Evolutionary conservation across 2,797 vertebrate species (phyloP).

Genomic region (Lagodon rhomboides): DNA sequence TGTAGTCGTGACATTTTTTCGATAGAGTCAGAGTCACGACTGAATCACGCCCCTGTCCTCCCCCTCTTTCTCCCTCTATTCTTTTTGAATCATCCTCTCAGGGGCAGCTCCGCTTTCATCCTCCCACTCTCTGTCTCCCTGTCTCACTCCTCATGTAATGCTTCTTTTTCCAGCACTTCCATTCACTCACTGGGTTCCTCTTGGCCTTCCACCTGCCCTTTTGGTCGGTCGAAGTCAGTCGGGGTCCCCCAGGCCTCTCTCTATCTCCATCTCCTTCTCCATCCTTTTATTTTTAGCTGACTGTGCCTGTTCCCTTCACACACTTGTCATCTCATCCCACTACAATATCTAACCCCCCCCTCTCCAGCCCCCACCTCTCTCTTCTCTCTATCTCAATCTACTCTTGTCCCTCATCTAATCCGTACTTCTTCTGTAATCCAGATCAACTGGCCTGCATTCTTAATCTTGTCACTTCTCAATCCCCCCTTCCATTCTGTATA

Average conservation of each 20-base stretch:
- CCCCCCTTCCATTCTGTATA: conserved; percentile 54
- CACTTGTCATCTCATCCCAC: conserved; percentile 63
- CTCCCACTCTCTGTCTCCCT: conserved; percentile 59
- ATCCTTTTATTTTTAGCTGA: conserved; percentile 74
- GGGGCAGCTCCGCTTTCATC: conserved; percentile 73
- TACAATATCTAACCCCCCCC: conserved; percentile 48
- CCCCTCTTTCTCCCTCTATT: conserved; percentile 47
- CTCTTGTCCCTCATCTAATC: conserved; percentile 83
- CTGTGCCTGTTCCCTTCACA: conserved; percentile 52
- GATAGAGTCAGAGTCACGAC: conserved; percentile 75
- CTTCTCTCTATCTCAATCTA: conserved; percentile 61
- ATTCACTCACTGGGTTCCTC: conserved; percentile 64
- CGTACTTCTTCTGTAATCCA: conserved; percentile 82
- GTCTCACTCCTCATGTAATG: conserved; percentile 55
- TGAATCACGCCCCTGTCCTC: conserved; percentile 63
- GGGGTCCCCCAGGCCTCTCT: conserved; percentile 69
- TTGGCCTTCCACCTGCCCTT: conserved; percentile 76
- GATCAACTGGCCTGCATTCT: conserved; percentile 82
- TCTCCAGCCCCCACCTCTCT: not conserved
- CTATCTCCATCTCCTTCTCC: conserved; percentile 51
- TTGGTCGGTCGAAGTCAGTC: conserved; percentile 62
- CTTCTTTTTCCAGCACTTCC: conserved; percentile 56
- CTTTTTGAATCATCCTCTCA: conserved; percentile 75
- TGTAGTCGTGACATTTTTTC: conserved; percentile 75
- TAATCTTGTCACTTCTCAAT: conserved; percentile 86